Percentiles rank a stretch among this genome's conserved stretches.
phyloP scores from a whole-genome alignment of 2,888 invertebrate genomes.

The Dicyrtoma fusca region DNA sequence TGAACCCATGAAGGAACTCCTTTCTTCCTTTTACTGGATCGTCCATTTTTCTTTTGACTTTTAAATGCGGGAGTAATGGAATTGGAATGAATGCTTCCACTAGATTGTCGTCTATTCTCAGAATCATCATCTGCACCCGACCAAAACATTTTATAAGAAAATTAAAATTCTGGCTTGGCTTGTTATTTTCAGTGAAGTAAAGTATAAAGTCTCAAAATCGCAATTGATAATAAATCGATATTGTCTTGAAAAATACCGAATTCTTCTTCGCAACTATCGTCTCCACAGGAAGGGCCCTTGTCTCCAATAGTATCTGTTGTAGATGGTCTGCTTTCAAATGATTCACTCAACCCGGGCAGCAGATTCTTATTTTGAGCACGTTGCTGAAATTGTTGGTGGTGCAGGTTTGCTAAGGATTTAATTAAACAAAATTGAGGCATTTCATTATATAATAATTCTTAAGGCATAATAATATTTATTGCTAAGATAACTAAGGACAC shows the following conservation, averaged over 20 bases:
- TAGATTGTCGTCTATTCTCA: background rate
- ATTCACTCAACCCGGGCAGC: background rate
- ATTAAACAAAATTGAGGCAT: no score
- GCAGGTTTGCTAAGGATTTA: background rate
- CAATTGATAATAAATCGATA: no score
- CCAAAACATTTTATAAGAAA: background rate
- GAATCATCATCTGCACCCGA: background rate
- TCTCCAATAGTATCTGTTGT: background rate
- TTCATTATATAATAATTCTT: no score
- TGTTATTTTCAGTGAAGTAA: no score
- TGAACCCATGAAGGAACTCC: constrained; percentile 26
- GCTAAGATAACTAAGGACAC: no score
- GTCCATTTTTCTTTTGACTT: background rate
- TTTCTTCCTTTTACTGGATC: background rate
- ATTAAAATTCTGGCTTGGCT: no score
- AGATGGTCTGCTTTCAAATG: background rate
- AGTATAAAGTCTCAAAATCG: no score
- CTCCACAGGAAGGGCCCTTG: no score
- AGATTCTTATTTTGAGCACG: background rate
- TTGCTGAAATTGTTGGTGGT: background rate
- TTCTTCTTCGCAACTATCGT: no score
- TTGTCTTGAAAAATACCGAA: no score
- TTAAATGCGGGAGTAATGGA: background rate
- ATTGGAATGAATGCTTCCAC: background rate
- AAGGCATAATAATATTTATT: no score